Conservation (phyloP, 2,113 vertebrate species). For the Sorex araneus region DNA sequence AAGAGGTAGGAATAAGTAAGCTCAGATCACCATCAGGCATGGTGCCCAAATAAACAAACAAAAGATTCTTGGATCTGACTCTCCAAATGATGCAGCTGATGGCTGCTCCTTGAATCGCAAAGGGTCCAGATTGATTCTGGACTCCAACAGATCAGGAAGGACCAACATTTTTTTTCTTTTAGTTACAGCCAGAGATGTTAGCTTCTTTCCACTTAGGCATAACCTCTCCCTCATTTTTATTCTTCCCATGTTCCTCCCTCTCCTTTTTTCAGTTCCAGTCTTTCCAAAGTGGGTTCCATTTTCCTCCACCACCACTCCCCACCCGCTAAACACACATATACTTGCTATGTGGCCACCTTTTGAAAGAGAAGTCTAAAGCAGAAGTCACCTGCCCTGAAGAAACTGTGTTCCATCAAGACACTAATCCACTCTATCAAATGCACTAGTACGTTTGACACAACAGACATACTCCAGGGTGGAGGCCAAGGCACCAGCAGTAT, state of each 20-base stretch:
- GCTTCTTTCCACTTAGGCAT: constrained; percentile 7
- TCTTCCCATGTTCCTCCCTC: neutral
- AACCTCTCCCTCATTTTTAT: neutral
- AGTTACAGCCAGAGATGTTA: neutral
- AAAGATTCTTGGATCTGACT: neutral
- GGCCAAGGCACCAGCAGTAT: neutral
- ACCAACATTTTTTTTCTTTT: neutral
- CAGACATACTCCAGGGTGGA: neutral
- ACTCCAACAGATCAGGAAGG: neutral
- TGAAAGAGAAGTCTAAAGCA: neutral
- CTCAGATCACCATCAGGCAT: too few relatives aligned
- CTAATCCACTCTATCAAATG: neutral
- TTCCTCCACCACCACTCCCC: neutral
- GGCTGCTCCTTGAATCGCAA: neutral
- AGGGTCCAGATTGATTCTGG: neutral
- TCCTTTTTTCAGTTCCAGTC: neutral
- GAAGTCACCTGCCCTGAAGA: neutral
- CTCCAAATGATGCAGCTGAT: neutral
- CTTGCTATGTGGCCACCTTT: neutral
- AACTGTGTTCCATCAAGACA: neutral
- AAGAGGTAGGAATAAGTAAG: too few relatives aligned
- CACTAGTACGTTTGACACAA: constrained; percentile 26
- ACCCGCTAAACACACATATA: neutral
- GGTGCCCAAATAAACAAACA: too few relatives aligned
- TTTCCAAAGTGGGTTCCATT: constrained; percentile 4